These are phyloP conservation scores for Ceramica pisi DNA, from an alignment of 2,888 invertebrate genomes.

Conservation along the genomic window DNA sequence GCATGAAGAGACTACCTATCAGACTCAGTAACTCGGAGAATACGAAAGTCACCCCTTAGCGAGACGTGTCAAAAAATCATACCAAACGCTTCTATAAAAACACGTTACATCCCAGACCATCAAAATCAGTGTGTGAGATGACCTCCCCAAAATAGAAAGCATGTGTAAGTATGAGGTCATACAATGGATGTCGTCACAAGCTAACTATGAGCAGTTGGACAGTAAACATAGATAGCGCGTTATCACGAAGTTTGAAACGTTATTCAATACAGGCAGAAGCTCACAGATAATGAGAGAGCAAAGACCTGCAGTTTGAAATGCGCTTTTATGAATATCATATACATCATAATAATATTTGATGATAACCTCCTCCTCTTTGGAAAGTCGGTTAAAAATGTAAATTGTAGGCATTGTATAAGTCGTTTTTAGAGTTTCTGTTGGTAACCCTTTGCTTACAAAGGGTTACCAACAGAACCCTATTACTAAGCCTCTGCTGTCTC, in stretches of 20 bases:
- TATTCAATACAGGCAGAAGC: slow-evolving; percentile 25
- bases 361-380: no score
- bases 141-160: not conserved
- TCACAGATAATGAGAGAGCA: slow-evolving; percentile 28
- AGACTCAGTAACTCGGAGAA: no score
- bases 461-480: no score
- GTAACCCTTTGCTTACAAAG: no score
- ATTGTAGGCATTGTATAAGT: no score
- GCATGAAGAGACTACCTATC: no score
- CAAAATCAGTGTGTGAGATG: not conserved
- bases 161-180: slow-evolving; percentile 12
- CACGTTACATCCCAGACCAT: not conserved
- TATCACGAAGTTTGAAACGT: slow-evolving; percentile 40
- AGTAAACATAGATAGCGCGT: slow-evolving; percentile 49
- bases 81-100: not conserved
- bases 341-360: no score
- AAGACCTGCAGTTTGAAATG: not conserved
- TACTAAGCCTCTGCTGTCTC: no score
- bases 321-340: not conserved
- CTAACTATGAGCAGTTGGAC: slow-evolving; percentile 8
- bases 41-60: no score
- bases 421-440: no score
- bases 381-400: no score
- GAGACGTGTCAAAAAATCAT: not conserved
- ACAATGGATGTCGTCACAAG: not conserved